A percentile compares a stretch with the other conserved stretches of the same genome.
These are phyloP conservation scores for Lerista edwardsae DNA, from an alignment of 2,797 vertebrate species.

Conservation along the genomic window DNA sequence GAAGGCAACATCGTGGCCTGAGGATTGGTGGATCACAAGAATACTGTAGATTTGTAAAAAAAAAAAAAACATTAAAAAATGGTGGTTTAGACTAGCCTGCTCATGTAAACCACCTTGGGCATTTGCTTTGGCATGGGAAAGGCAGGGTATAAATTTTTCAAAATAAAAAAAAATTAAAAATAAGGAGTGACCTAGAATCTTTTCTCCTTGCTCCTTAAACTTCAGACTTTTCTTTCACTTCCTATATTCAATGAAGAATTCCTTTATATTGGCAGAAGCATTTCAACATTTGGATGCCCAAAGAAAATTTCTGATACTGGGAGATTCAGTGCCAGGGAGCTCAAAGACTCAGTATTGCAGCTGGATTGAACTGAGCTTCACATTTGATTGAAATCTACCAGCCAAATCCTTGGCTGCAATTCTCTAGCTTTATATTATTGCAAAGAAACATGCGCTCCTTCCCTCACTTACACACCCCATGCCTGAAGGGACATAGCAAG, in stretches of 20 bases:
- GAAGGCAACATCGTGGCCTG: no score
- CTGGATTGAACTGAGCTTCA: neutral
- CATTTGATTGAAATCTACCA: neutral
- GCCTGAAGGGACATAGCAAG: slow-evolving; percentile 53
- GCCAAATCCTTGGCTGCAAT: neutral
- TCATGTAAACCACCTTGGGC: no score
- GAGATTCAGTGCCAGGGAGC: neutral
- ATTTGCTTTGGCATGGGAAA: no score
- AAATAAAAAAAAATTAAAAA: no score
- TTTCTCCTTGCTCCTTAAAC: neutral
- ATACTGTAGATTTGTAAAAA: no score
- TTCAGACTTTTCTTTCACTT: neutral
- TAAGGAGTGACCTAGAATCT: neutral
- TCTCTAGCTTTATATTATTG: slow-evolving; percentile 52
- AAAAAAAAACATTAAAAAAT: no score
- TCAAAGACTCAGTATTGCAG: neutral
- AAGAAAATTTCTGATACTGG: neutral
- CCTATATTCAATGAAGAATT: neutral
- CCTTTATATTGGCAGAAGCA: neutral
- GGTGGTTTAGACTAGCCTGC: no score
- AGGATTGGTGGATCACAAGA: no score
- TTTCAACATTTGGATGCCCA: neutral
- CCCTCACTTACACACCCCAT: slow-evolving; percentile 35
- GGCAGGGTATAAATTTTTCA: no score
- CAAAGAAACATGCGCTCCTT: slow-evolving; percentile 48